Base-by-base conservation (phyloP, 2,113 vertebrate species). In the Leuciscus idus region DNA sequence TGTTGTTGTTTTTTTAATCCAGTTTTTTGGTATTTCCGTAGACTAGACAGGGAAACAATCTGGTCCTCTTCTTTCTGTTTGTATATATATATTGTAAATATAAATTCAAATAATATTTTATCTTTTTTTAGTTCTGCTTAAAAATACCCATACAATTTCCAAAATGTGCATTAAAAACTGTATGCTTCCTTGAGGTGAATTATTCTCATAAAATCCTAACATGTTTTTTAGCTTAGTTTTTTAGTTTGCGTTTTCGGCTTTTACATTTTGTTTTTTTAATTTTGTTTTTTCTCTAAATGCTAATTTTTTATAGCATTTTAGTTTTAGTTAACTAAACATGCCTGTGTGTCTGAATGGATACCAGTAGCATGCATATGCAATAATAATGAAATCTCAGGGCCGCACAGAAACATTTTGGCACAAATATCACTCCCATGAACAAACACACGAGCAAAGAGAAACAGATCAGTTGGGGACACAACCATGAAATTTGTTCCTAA, bases 401-500 rank as follows among this genome's bases (percentile, higher is more conserved):
- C n/a, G 46, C 46, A 50, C 46, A 28, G 39, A 46, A 50, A 75
- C 43, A 75, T 50, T 50, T n/a, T 75, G 73, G 73, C 73, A 75
- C 48, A 43, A 39, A 72, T 33, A 52, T 48, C 13, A 30, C 7
- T 55, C 6, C 48, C 26, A 55, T 28, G 26, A 77, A 19, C 26
- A 48, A 74, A 74, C 36, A 70, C 7, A 3, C 39, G 26, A 26
- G n/a, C 74, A 55, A 77, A 77, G 26, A 21, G 15, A 77, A 77
- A 77, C 46, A 6, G 2, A 77, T 77, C 74, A 55, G 26, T 46
- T 17, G 23, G 78, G 23, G 57, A 62, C 23, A 43, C 57, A 43
- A 59, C 28, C 76, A 78, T 78, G 30, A 78, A 81, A 43, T 30
- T 77, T 9, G 26, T 55, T 77, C 74, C 52, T 17, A 55, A 77